Percentiles rank a stretch among this genome's conserved stretches.
These are phyloP conservation scores for Prionailurus bengalensis DNA, from an alignment of 2,113 vertebrate species.

Conservation along the genomic window DNA sequence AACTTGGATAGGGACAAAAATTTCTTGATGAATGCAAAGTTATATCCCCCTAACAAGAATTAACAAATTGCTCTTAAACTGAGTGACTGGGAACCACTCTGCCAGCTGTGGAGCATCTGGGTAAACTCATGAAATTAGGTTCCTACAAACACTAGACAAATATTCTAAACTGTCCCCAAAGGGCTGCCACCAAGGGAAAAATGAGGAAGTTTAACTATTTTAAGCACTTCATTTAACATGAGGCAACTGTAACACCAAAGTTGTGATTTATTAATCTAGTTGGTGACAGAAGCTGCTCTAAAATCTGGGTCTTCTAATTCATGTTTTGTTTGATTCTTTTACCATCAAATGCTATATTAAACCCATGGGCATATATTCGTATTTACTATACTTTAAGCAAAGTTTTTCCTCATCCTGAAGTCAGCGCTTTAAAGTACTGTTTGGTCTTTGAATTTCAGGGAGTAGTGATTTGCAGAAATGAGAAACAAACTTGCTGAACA, in stretches of 20 bases:
- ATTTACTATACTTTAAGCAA: background rate
- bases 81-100: slow-evolving; percentile 1
- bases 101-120: background rate
- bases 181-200: background rate
- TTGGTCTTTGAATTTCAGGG: background rate
- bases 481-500: background rate
- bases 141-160: slow-evolving; percentile 20
- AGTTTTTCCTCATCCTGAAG: background rate
- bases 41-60: background rate
- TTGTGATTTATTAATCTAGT: background rate
- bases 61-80: background rate
- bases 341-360: background rate
- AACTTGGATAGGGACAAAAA: background rate
- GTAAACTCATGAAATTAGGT: background rate
- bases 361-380: background rate
- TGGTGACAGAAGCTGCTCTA: background rate
- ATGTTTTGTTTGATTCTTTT: slow-evolving; percentile 6
- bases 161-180: background rate
- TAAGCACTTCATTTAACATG: background rate
- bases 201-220: background rate
- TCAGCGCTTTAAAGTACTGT: background rate
- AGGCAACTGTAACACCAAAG: background rate
- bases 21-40: background rate
- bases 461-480: background rate
- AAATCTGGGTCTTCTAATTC: background rate